These are phyloP conservation scores for Campopleginae sp. DNA, from an alignment of 2,888 invertebrate species.

Conservation along the genomic window DNA sequence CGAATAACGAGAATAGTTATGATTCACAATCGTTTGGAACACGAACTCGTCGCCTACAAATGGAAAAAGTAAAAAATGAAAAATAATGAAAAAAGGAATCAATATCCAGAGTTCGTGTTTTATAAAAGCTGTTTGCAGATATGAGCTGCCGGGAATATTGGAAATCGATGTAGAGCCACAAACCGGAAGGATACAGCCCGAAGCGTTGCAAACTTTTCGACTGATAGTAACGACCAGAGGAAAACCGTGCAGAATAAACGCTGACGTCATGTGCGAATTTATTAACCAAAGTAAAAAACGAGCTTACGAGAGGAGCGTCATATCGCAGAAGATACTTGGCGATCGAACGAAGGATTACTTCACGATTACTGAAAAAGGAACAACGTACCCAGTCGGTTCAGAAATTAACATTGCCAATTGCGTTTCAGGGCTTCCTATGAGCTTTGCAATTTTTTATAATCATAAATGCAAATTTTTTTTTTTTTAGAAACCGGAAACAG, in stretches of 20 bases:
- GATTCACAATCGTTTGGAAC: constrained; percentile 80
- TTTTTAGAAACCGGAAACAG: constrained; percentile 75
- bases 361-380: constrained; percentile 82
- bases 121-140: constrained; percentile 72
- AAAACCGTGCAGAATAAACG: constrained; percentile 77
- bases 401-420: constrained; percentile 1
- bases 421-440: not conserved
- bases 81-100: not conserved
- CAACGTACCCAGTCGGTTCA: constrained; percentile 77
- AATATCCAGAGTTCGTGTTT: not conserved
- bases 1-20: constrained; percentile 80
- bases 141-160: constrained; percentile 75
- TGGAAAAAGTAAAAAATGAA: constrained; percentile 80
- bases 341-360: constrained; percentile 80
- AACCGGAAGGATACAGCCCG: constrained; percentile 81
- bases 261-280: constrained; percentile 81
- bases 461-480: constrained; percentile 56
- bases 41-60: constrained; percentile 80
- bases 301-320: constrained; percentile 79
- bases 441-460: not conserved
- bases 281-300: constrained; percentile 81
- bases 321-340: constrained; percentile 71
- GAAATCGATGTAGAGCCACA: constrained; percentile 74
- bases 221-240: constrained; percentile 79
- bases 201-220: constrained; percentile 79